Percentiles rank a stretch among this genome's conserved stretches.
phyloP scores from a whole-genome alignment of 2,113 vertebrate species.

The Pluvianellus socialis region DNA sequence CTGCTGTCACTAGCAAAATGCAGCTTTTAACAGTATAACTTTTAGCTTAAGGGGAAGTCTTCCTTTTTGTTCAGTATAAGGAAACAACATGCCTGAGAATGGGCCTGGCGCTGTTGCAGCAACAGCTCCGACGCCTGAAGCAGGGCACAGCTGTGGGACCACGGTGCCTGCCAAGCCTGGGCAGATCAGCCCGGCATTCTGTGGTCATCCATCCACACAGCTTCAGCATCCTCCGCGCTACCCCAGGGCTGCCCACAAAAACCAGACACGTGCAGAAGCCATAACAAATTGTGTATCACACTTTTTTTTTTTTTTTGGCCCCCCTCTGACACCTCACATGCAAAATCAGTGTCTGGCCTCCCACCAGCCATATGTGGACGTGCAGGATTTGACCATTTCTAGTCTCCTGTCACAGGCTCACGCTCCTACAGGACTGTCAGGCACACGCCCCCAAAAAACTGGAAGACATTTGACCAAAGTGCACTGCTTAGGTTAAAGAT shows the following conservation, averaged over 20 bases:
- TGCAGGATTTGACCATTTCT: background rate
- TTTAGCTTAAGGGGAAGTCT: background rate
- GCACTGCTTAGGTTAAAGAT: conserved; percentile 15
- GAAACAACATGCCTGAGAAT: background rate
- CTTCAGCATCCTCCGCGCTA: accelerated
- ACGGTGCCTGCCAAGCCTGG: background rate
- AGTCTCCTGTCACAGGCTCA: background rate
- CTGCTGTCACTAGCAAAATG: background rate
- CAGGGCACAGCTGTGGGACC: background rate
- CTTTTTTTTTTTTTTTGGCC: background rate
- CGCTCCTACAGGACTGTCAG: background rate
- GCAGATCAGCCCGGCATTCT: background rate
- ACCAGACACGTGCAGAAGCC: background rate
- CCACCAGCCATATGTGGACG: background rate
- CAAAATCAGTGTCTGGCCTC: background rate
- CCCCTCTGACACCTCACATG: background rate
- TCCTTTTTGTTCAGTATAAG: background rate
- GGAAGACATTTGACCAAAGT: background rate
- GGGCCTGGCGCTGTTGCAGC: background rate
- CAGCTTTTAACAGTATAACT: background rate
- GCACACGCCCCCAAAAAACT: background rate
- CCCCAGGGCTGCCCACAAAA: background rate
- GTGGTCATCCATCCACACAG: background rate
- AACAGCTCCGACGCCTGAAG: background rate
- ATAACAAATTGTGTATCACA: background rate